Evolutionary conservation across 2,888 invertebrate species (phyloP).

Genomic region (Drosophila algonquin): DNA sequence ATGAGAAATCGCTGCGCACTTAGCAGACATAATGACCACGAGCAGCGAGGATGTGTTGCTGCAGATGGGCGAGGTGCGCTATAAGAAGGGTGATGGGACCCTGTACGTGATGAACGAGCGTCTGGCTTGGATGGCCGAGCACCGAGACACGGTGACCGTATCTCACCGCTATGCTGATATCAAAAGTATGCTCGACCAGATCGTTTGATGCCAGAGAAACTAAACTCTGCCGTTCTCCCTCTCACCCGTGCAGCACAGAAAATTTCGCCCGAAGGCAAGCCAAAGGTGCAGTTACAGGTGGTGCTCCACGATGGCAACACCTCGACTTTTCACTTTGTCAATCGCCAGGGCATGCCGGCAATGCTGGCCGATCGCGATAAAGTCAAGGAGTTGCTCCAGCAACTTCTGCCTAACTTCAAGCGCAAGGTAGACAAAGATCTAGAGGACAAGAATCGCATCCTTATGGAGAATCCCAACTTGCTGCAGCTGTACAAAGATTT

Average conservation of each 20-base stretch:
- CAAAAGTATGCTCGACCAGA: constrained; percentile 89
- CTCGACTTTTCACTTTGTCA: constrained; percentile 98
- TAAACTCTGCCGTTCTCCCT: constrained; percentile 45
- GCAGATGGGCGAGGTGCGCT: constrained; percentile 95
- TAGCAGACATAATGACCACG: constrained; percentile 87
- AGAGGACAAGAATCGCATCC: constrained; percentile 94
- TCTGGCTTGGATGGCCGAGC: constrained; percentile 97
- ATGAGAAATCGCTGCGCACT: constrained; percentile 28
- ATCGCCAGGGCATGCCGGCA: constrained; percentile 91
- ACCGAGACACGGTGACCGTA: constrained; percentile 95
- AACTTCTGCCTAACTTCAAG: constrained; percentile 96
- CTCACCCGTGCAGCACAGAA: constrained; percentile 90
- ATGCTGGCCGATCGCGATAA: constrained; percentile 96
- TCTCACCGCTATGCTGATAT: constrained; percentile 98
- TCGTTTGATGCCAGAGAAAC: background rate
- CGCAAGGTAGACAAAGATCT: constrained; percentile 95
- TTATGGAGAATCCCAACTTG: constrained; percentile 95
- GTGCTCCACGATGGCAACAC: constrained; percentile 96
- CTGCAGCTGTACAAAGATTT: constrained; percentile 98
- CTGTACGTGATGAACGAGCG: constrained; percentile 97
- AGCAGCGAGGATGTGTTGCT: constrained; percentile 97
- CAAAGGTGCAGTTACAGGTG: constrained; percentile 98
- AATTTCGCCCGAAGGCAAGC: constrained; percentile 98
- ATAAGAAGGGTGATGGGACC: constrained; percentile 98
- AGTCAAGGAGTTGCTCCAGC: constrained; percentile 95